Base-by-base conservation (phyloP, 2,113 vertebrate species). In the Bostrychus sinensis region DNA sequence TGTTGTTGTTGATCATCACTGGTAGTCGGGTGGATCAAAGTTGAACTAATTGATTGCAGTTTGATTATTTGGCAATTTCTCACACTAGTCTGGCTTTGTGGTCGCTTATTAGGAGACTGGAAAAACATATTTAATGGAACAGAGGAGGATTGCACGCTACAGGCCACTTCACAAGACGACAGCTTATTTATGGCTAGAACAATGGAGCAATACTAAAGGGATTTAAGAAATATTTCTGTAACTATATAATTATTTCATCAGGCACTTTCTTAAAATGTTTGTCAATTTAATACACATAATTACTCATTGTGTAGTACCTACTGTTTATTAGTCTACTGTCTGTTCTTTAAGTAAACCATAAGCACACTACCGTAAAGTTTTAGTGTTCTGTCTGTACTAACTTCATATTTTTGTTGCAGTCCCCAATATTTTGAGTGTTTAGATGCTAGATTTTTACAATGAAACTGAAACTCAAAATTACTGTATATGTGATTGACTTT, bases 11-110 rank as follows among this genome's bases (percentile, higher is more conserved):
- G 82, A 80, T 88, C 82, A 83, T 83, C 82, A 86, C 72, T 89
- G 89, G 88, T 77, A 81, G 89, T 78, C 78, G 76, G 86, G 72
- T 62, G 82, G 83, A 91, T 91, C 89, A 90, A 89, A 91, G 88
- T 84, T 81, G 68, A 77, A 85, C 84, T 89, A 89, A 92, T 88
- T 91, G 87, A 91, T 90, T 87, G 82, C 84, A 84, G 86, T 83
- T 84, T 90, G 87, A 91, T 89, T 89, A 89, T 89, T 76, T 89
- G 84, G 82, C 80, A 69, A 87, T 86, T 81, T 86, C 84, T 86
- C 78, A 80, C 85, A 78, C 72, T 68, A 60, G 64, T 76, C 66
- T 56, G 57, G 77, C 37, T 76, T 54, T 80, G 83, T 86, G 80
- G 82, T 78, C 39, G 56, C 60, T 61, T 55, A 48, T 81, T 56